Evolutionary conservation across 2,797 vertebrate genomes (phyloP), one percentile per base, ranked within the genome.

Genomic region (Spea hammondii): DNA sequence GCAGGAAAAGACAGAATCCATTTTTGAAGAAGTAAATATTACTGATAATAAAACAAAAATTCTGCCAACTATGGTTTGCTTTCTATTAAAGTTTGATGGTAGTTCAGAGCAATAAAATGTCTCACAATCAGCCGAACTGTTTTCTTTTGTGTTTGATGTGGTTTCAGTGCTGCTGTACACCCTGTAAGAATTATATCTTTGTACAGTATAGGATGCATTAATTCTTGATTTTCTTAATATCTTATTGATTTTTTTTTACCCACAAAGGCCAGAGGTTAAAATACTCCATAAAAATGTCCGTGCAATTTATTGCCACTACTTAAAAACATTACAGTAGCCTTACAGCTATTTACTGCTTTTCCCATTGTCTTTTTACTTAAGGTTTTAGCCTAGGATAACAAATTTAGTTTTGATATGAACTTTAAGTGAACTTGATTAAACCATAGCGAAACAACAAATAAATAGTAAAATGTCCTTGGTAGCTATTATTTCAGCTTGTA

Each of bases 181-280:
- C 59, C 80, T 77, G 70, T 78, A 82, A 77, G 80, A 82, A 73
- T 82, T 82, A 82, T 82, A 82, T 70, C 80, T 70, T 82, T 78
- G 82, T 77, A 76, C 73, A 83, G 62, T 86, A 84, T 60, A 72
- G 59, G 85, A 87, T 87, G 78, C 87, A 85, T 86, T 88, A 72
- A 86, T 84, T 87, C 68, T 83, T 82, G 77, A 86, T 85, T 86
- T 85, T 83, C 87, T 85, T 88, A 88, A 89, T 89, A 89, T 85
- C 54, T 84, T 87, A 88, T 84, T 86, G 85, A 88, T 90, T 87
- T 85, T 69, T 78, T 79, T 82, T 74, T 83, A 74, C 69, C 57
- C 84, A 67, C 82, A 78, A 54, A 82, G 78, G 84, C 80, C 88
- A 91, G 87, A 86, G 82, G 8, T 86, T 85, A 86, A 87, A 85